Conservation (phyloP, 2,797 vertebrate species). For the Synaphobranchus kaupii region DNA sequence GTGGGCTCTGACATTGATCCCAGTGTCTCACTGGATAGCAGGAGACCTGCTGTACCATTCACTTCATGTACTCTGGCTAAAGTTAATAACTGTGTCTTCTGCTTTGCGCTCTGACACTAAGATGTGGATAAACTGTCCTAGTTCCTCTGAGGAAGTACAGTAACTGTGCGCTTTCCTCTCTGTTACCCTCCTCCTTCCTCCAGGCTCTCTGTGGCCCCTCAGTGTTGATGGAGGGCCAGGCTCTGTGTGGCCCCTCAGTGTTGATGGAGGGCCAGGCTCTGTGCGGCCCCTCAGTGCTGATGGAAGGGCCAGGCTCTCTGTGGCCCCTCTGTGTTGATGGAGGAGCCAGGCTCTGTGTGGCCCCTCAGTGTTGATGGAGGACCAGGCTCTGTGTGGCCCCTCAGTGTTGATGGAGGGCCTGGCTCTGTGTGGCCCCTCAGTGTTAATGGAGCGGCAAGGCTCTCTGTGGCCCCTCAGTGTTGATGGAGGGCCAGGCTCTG, state of each 20-base stretch:
- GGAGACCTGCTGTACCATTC: background rate
- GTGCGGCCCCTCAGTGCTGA: no score
- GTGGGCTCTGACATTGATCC: background rate
- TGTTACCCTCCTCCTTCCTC: background rate
- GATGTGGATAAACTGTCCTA: background rate
- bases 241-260: no score
- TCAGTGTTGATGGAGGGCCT: no score
- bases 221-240: background rate
- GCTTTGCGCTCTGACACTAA: background rate
- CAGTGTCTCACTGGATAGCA: background rate
- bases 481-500: no score
- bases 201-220: background rate
- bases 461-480: no score
- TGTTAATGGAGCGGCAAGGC: no score
- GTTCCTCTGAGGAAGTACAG: background rate
- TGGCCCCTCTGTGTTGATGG: background rate
- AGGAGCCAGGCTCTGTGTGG: no score
- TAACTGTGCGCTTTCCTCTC: background rate
- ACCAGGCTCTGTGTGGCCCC: no score
- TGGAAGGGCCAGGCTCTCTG: background rate
- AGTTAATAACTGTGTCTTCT: background rate
- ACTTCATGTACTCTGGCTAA: background rate
- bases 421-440: no score
- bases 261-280: no score
- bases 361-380: no score